phyloP scores from a whole-genome alignment of 2,888 invertebrate species.

The Cephonodes hylas region DNA sequence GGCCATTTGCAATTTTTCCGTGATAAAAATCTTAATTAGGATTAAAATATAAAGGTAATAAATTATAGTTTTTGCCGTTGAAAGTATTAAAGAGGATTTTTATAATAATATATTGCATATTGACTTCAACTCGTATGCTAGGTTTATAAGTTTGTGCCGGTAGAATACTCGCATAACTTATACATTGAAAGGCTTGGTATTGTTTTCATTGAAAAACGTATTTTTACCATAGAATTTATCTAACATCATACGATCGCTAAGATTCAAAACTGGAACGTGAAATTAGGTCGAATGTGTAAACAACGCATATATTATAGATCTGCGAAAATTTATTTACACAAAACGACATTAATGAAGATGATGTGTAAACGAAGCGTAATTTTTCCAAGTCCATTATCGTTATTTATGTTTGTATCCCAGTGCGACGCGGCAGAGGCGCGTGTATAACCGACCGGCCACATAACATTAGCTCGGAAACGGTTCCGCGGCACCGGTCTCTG shows the following conservation, averaged over 20 bases:
- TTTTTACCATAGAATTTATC: no score
- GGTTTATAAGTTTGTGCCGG: no score
- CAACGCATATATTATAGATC: neutral
- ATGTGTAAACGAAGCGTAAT: neutral
- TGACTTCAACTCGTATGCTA: no score
- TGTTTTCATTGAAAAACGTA: no score
- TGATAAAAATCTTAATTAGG: constrained; percentile 75
- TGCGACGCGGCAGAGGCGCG: constrained; percentile 20
- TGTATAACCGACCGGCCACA: neutral
- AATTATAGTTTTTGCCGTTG: constrained; percentile 15
- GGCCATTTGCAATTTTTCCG: constrained; percentile 76
- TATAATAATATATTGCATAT: no score
- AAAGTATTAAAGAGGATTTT: neutral
- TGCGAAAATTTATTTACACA: neutral
- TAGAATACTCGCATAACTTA: no score
- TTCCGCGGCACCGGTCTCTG: constrained; percentile 29
- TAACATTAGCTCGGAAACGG: neutral
- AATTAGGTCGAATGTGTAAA: neutral
- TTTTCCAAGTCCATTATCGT: constrained; percentile 21
- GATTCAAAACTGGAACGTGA: neutral
- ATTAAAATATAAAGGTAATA: constrained; percentile 57
- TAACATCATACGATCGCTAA: neutral
- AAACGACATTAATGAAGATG: neutral
- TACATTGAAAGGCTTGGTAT: no score
- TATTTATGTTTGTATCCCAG: constrained; percentile 14